Evolutionary conservation across 2,113 vertebrate species (phyloP), one percentile per base, ranked within the genome.

Genomic region (Ariopsis seemanni): DNA sequence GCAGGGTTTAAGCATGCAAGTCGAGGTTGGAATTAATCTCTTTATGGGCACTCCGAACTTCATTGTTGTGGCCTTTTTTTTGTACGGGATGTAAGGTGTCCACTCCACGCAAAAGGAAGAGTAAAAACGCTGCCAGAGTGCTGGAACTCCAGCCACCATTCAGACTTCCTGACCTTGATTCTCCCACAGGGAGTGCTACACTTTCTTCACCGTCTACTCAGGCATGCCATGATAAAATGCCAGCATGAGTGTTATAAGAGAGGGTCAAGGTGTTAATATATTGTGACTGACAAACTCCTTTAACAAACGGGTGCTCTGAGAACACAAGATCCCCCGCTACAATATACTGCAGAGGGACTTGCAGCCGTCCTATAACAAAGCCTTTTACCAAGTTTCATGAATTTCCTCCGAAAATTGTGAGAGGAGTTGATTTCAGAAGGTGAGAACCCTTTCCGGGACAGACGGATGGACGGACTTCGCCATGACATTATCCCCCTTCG

Each of bases 41-140:
- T 94, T 94, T 91, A 93, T 71, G 85, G 89, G 90, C 90, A 91
- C 87, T 91, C 88, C 84, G 93, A 91, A 91, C 88, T 91, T 89
- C 91, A 94, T 95, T 95, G 94, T 94, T 94, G 90, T 55, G 92
- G 63, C 27, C 22, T 71, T 81, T 77, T 57, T 30, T 75, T 53
- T 34, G 30, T 12, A 22, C 30, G 17, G 69, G 74, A 74, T 22
- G 60, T 57, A 18, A 80, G 85, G 25, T 89, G 81, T 80, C 83
- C 42, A 55, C 12, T 80, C 27, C 42, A 53, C 22, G 67, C 78
- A 83, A 69, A 60, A 57, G 67, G 53, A 82, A 72, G 86, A 74
- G 86, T 69, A 82, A 50, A 87, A 72, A 34, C 12, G 22, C 74
- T 80, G 60, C 75, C 57, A 63, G 58, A 86, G n/a, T 12, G 71